Percentiles rank a stretch among this genome's conserved stretches.
phyloP scores from a whole-genome alignment of 2,113 vertebrate genomes.

The Cebidichthys violaceus region DNA sequence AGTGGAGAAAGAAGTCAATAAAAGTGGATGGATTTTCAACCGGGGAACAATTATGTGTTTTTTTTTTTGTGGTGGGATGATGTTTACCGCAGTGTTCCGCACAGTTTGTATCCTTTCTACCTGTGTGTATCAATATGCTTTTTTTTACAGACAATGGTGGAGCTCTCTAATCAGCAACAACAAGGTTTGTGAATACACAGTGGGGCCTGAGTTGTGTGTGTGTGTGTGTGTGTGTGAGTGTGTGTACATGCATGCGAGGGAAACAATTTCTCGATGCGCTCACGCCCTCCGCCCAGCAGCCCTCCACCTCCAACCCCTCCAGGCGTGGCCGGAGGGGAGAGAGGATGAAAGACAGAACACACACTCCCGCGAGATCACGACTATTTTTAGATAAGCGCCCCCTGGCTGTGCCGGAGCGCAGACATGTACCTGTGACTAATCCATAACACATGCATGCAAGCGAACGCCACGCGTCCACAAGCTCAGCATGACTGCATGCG shows the following conservation, averaged over 20 bases:
- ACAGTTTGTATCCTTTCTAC: background rate
- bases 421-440: constrained; percentile 77
- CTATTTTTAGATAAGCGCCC: constrained; percentile 75
- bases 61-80: constrained; percentile 66
- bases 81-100: constrained; percentile 61
- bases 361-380: constrained; percentile 56
- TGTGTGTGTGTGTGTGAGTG: background rate
- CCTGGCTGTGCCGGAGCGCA: constrained; percentile 63
- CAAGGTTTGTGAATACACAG: background rate
- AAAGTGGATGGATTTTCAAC: constrained; percentile 73
- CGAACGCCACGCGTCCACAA: constrained; percentile 32
- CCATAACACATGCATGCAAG: constrained; percentile 47
- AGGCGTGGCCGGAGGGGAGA: constrained; percentile 54
- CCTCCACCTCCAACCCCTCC: constrained; percentile 43
- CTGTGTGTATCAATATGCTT: background rate
- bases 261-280: constrained; percentile 23
- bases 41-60: constrained; percentile 71
- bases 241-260: background rate
- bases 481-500: constrained; percentile 24
- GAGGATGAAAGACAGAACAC: constrained; percentile 53
- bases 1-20: constrained; percentile 73
- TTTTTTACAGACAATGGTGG: background rate
- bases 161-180: constrained; percentile 5
- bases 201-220: background rate
- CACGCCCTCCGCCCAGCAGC: constrained; percentile 14